Evolutionary conservation across 2,797 vertebrate genomes (phyloP).

Genomic region (Chaenodraco wilsoni): DNA sequence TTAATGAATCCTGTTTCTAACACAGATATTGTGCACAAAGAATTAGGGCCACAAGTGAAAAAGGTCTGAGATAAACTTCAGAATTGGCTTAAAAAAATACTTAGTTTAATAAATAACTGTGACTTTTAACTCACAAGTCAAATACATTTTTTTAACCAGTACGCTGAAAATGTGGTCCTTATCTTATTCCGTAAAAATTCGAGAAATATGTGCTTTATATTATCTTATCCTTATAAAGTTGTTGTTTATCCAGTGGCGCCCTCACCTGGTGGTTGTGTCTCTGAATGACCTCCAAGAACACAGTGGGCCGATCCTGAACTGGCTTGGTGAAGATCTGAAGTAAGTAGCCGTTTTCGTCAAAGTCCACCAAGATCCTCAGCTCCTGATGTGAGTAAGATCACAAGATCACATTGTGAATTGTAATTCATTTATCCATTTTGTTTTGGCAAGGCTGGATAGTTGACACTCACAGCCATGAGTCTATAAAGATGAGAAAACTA

Average conservation of each 20-base stretch:
- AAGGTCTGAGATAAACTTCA: too few relatives aligned
- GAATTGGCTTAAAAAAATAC: too few relatives aligned
- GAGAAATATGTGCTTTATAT: neutral
- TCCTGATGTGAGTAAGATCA: slow-evolving; percentile 78
- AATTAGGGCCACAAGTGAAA: too few relatives aligned
- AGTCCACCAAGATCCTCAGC: slow-evolving; percentile 95
- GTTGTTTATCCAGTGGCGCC: neutral
- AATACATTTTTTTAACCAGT: too few relatives aligned
- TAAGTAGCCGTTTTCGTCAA: slow-evolving; percentile 94
- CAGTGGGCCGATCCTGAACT: slow-evolving; percentile 94
- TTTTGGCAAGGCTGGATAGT: neutral
- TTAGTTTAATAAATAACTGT: too few relatives aligned
- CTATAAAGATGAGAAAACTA: too few relatives aligned
- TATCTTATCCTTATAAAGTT: neutral
- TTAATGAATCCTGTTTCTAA: neutral
- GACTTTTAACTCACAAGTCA: too few relatives aligned
- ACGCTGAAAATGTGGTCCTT: too few relatives aligned
- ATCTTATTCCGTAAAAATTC: too few relatives aligned
- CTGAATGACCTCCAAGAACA: slow-evolving; percentile 97
- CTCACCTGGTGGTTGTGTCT: slow-evolving; percentile 94
- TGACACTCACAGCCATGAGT: neutral
- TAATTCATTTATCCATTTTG: neutral
- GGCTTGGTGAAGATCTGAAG: slow-evolving; percentile 99
- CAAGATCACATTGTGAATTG: neutral
- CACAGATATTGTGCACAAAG: neutral